These are phyloP conservation scores for Rachycentron canadum DNA, from an alignment of 2,797 vertebrate genomes.

Conservation along the genomic window DNA sequence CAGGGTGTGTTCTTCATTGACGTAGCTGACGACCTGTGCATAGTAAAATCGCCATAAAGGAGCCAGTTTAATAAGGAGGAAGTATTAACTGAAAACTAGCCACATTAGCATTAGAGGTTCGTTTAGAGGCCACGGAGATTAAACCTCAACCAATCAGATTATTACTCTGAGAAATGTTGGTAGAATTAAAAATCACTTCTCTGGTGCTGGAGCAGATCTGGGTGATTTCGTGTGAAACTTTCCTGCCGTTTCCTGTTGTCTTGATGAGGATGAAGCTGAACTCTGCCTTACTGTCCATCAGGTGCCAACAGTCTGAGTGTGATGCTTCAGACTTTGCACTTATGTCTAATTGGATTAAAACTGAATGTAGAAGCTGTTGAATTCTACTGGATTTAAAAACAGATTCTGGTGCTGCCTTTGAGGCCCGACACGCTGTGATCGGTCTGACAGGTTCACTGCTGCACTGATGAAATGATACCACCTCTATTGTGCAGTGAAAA, in stretches of 20 bases:
- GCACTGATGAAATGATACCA: no score
- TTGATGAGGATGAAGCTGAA: slow-evolving; percentile 1
- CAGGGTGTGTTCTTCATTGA: no score
- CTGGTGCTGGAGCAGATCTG: neutral
- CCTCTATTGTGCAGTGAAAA: no score
- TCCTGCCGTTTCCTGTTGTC: slow-evolving; percentile 18
- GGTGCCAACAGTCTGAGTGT: slow-evolving; percentile 39
- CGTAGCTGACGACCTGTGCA: no score
- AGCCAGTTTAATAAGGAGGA: neutral
- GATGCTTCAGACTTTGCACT: slow-evolving; percentile 18
- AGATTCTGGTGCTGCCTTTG: no score
- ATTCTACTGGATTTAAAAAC: neutral
- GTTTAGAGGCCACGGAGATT: no score
- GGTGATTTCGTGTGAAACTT: neutral
- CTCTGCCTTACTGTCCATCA: slow-evolving; percentile 51
- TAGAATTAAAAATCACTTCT: neutral
- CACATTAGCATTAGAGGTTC: neutral
- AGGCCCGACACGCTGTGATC: no score
- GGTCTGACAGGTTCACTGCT: no score
- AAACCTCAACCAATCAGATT: neutral
- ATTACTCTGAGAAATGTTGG: slow-evolving; percentile 12
- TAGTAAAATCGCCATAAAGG: no score
- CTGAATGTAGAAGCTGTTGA: slow-evolving; percentile 9
- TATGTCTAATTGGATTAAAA: slow-evolving; percentile 3
- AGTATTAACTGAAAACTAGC: neutral